phyloP scores from a whole-genome alignment of 2,888 invertebrate species.

The Rutpela maculata region DNA sequence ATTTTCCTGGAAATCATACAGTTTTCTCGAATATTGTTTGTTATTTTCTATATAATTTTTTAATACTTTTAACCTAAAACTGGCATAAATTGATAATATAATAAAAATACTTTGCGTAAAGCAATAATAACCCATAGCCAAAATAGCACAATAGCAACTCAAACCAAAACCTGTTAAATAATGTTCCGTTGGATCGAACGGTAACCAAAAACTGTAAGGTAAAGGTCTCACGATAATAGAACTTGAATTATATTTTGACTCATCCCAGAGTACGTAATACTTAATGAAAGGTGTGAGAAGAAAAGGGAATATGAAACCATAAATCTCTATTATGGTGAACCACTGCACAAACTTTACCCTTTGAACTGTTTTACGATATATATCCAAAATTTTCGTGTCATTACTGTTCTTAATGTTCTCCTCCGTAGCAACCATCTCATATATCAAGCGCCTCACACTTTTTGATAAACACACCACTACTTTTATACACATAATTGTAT shows the following conservation, averaged over 20 bases:
- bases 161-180: background rate
- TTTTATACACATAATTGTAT: slow-evolving; percentile 10
- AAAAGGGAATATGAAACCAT: background rate
- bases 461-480: slow-evolving; percentile 7
- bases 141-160: background rate
- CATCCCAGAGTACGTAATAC: background rate
- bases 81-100: no score
- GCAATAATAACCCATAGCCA: background rate
- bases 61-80: no score
- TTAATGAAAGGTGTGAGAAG: background rate
- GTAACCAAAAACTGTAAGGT: no score
- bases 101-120: no score
- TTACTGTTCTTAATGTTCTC: no score
- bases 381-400: no score
- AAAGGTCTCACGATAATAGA: no score
- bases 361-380: background rate
- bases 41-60: no score
- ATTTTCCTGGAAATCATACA: no score
- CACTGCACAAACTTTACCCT: background rate
- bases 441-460: background rate
- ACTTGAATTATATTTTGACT: no score
- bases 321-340: background rate
- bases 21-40: no score
- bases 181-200: background rate
- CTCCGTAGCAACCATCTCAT: no score